Evolutionary conservation across 2,888 invertebrate species (phyloP), one percentile per base, ranked within the genome.

Genomic region (Cheilosia urbana): DNA sequence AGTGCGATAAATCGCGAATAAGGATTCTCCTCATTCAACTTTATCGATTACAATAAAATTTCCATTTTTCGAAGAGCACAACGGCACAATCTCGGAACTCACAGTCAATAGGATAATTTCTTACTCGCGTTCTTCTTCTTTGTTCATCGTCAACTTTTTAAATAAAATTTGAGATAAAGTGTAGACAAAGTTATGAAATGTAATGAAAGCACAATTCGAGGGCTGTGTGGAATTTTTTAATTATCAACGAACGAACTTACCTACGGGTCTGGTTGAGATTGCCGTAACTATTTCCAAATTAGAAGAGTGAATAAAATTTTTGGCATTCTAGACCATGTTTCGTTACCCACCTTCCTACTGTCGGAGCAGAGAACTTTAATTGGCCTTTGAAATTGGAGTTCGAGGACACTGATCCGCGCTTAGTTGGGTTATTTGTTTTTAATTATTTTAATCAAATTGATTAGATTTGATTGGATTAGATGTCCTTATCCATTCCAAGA

Each of bases 41-140:
- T 80, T 80, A 80, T 80, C 73, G 80, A 80, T 75, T 75, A 55
- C 80, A 80, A 80, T 80, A 80, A 80, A 80, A 80, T 68, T 62
- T 80, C 47, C 65, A 75, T 80, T 75, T 80, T 49, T n/a, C 15
- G 62, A 68, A 24, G 42, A 13, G 13, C 2, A 24, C 17, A 51
- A n/a, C 30, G 19, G 27, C 17, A 37, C 40, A 45, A 40, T 49
- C 37, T 24, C 4, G 9, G 30, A 30, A 27, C 27, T 27, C 7
- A 6, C 7, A 15, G 62, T 53, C 51, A 19, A 47, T 47, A 24
- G 65, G 53, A 55, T 60, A 66, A 72, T 58, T 68, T 68, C 77
- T 66, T 72, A 34, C 58, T 53, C n/a, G n/a, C n/a, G 27, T 62
- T 45, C 15, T 47, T 47, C 40, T 62, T 45, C 15, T 47, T 47